Percentiles rank a stretch among this genome's conserved stretches.
phyloP scores from a whole-genome alignment of 1,140 invertebrate species.

The Pteromalus puparum region DNA sequence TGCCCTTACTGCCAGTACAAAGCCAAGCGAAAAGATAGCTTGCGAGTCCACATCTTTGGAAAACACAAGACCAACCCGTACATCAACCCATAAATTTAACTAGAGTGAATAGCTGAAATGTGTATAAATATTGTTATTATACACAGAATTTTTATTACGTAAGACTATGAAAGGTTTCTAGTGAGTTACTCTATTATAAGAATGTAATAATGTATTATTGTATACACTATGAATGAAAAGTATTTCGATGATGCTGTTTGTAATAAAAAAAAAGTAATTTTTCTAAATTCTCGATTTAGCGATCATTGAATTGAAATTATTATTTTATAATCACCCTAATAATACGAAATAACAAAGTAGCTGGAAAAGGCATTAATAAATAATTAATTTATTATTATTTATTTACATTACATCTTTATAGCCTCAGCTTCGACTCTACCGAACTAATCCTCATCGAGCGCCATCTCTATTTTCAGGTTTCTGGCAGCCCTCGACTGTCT shows the following conservation, averaged over 20 bases:
- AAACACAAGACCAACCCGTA: conserved; percentile 56
- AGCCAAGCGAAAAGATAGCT: conserved; percentile 73
- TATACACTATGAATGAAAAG: no score
- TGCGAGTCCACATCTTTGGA: conserved; percentile 65
- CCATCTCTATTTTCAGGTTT: conserved; percentile 38
- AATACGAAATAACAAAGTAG: not conserved
- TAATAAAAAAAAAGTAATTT: not conserved
- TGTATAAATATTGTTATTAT: not conserved
- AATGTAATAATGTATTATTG: no score
- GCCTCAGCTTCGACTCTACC: not conserved
- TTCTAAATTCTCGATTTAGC: not conserved
- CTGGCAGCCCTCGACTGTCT: conserved; percentile 17
- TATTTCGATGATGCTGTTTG: not conserved
- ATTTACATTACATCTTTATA: not conserved
- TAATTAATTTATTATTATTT: not conserved
- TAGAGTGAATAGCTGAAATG: not conserved
- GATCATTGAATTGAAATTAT: not conserved
- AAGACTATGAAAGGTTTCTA: not conserved
- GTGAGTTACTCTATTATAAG: no score
- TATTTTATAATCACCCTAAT: not conserved
- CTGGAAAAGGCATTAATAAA: not conserved
- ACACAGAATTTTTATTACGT: not conserved
- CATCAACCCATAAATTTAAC: not conserved
- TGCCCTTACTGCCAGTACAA: conserved; percentile 78
- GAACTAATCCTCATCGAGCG: not conserved